Conservation (phyloP, 2,888 invertebrate species). For the Patella depressa region DNA sequence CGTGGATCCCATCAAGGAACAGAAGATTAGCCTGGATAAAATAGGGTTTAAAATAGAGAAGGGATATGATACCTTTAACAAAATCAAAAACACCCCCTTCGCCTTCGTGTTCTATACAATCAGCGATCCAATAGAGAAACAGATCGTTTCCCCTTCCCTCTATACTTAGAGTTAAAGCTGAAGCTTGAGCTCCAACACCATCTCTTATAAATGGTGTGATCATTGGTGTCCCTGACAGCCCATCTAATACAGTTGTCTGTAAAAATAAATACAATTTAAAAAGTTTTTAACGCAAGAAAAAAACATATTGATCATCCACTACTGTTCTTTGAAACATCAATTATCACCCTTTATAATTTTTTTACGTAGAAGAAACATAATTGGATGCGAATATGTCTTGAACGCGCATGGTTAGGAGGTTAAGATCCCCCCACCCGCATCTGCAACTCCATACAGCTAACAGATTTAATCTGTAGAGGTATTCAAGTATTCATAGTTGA, state of each 20-base stretch:
- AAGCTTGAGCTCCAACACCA: conserved; percentile 75
- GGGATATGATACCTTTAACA: conserved; percentile 66
- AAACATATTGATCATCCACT: not conserved
- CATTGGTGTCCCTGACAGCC: conserved; percentile 77
- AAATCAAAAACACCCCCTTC: conserved; percentile 70
- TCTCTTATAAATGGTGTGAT: conserved; percentile 76
- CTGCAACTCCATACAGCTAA: too few relatives aligned
- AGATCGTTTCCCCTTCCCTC: conserved; percentile 79
- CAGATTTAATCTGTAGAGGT: too few relatives aligned
- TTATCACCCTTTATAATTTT: too few relatives aligned
- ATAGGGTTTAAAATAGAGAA: too few relatives aligned
- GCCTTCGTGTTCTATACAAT: conserved; percentile 75
- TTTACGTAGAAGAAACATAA: too few relatives aligned
- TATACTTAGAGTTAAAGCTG: conserved; percentile 65
- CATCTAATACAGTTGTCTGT: conserved; percentile 77
- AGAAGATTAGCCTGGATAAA: too few relatives aligned
- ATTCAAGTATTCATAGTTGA: too few relatives aligned
- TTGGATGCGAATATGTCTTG: too few relatives aligned
- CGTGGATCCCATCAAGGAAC: too few relatives aligned
- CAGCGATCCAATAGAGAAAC: conserved; percentile 84
- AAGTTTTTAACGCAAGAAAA: not conserved
- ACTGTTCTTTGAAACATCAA: too few relatives aligned
- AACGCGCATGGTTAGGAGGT: too few relatives aligned
- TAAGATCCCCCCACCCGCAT: too few relatives aligned
- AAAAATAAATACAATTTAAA: conserved; percentile 23